Percentiles rank a stretch among this genome's conserved stretches.
phyloP scores from a whole-genome alignment of 2,888 invertebrate species.

The Ptychoptera albimana region DNA sequence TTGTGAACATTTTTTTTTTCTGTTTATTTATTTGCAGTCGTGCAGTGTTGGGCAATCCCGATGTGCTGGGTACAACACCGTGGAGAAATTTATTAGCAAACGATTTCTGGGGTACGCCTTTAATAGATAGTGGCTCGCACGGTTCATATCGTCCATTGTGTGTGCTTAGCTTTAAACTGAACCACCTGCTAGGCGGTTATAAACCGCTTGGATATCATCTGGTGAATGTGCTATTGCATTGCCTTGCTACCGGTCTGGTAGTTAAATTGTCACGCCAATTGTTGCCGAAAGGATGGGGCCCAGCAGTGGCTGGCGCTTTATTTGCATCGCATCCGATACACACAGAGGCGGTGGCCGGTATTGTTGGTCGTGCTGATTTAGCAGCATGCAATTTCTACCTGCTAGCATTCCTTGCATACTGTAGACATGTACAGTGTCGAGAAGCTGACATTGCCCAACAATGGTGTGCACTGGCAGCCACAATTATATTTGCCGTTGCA shows the following conservation, averaged over 20 bases:
- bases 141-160: slow-evolving; percentile 92
- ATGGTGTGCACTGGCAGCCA: slow-evolving; percentile 43
- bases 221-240: slow-evolving; percentile 73
- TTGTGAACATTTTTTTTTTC: slow-evolving; percentile 5
- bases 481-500: slow-evolving; percentile 50
- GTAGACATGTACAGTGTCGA: slow-evolving; percentile 54
- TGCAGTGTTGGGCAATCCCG: slow-evolving; percentile 88
- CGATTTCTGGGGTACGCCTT: slow-evolving; percentile 97
- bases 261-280: slow-evolving; percentile 58
- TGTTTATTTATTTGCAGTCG: slow-evolving; percentile 57
- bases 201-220: slow-evolving; percentile 74
- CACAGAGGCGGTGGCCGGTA: slow-evolving; percentile 90
- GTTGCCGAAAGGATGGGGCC: slow-evolving; percentile 50
- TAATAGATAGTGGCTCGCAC: slow-evolving; percentile 85
- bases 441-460: slow-evolving; percentile 33
- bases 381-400: slow-evolving; percentile 84
- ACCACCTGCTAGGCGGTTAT: slow-evolving; percentile 60
- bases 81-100: slow-evolving; percentile 70
- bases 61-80: slow-evolving; percentile 72
- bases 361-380: slow-evolving; percentile 90
- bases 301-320: slow-evolving; percentile 61
- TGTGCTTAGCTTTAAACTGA: slow-evolving; percentile 74
- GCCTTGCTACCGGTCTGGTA: slow-evolving; percentile 67
- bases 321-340: slow-evolving; percentile 95
- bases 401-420: slow-evolving; percentile 71